Conservation (phyloP, 1,140 invertebrate species). For the Potamilus streckersoni region DNA sequence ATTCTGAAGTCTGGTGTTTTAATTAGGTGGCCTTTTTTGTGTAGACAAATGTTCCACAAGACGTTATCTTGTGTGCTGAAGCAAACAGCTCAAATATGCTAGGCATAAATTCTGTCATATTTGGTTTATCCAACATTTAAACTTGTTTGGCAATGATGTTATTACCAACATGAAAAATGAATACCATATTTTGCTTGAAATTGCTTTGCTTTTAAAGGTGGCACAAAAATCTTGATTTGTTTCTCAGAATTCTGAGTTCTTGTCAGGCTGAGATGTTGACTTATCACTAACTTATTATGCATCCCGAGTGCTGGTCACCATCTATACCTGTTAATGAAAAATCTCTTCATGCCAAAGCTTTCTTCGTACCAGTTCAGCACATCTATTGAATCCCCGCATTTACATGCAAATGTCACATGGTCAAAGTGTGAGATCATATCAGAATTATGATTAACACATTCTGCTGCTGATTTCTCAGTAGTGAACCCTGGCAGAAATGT, state of each 20-base stretch:
- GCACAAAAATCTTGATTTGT: neutral
- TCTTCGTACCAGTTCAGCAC: constrained; percentile 70
- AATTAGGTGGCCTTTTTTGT: too few species aligned
- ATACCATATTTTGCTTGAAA: constrained; percentile 2
- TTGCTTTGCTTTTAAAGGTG: neutral
- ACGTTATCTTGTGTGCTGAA: too few species aligned
- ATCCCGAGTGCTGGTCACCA: constrained; percentile 3
- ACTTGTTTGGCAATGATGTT: too few species aligned
- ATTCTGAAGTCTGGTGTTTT: too few species aligned
- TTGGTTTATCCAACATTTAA: too few species aligned
- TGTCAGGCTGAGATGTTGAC: constrained; percentile 1
- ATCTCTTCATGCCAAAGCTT: constrained; percentile 70
- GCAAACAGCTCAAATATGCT: too few species aligned
- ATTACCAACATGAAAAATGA: neutral
- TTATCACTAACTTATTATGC: neutral
- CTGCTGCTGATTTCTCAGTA: neutral
- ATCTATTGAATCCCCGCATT: constrained; percentile 58
- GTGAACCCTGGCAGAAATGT: constrained; percentile 69
- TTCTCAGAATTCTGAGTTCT: neutral
- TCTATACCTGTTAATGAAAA: constrained; percentile 69
- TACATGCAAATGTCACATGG: constrained; percentile 69
- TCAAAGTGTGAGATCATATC: constrained; percentile 65
- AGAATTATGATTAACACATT: neutral
- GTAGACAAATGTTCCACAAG: too few species aligned
- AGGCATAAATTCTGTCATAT: too few species aligned